These are phyloP conservation scores for Brassicogethes aeneus DNA, from an alignment of 2,888 invertebrate species.

Conservation along the genomic window DNA sequence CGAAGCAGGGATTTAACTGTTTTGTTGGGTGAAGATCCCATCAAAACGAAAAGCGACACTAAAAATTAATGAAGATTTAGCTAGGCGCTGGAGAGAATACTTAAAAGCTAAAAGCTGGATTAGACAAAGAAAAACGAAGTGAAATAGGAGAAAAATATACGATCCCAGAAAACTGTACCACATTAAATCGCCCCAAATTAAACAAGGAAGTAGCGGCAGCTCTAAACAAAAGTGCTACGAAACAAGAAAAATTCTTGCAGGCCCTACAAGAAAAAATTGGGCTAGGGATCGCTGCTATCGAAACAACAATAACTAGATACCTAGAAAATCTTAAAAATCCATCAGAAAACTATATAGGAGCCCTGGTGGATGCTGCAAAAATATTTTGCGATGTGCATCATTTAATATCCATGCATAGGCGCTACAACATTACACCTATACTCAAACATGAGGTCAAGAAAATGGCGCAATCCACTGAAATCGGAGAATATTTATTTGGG, in stretches of 20 bases:
- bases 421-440: too few species aligned
- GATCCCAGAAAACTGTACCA: background rate
- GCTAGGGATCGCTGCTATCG: background rate
- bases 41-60: too few species aligned
- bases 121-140: background rate
- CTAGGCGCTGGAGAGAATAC: too few species aligned
- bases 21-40: too few species aligned
- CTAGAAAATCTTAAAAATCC: background rate
- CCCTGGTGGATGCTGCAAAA: background rate
- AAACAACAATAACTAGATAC: background rate
- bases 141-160: constrained; percentile 1
- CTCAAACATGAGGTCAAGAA: too few species aligned
- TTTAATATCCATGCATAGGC: background rate
- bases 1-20: too few species aligned
- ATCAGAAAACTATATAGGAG: background rate
- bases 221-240: background rate
- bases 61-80: too few species aligned
- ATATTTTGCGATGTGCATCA: background rate
- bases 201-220: background rate
- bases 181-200: background rate
- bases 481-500: too few species aligned
- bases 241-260: background rate
- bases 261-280: background rate
- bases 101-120: too few species aligned
- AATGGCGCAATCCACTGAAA: too few species aligned